Percentiles rank a stretch among this genome's conserved stretches.
Evolutionary conservation across 2,888 invertebrate species (phyloP).

Genomic region (Mechanitis mazaeus): DNA sequence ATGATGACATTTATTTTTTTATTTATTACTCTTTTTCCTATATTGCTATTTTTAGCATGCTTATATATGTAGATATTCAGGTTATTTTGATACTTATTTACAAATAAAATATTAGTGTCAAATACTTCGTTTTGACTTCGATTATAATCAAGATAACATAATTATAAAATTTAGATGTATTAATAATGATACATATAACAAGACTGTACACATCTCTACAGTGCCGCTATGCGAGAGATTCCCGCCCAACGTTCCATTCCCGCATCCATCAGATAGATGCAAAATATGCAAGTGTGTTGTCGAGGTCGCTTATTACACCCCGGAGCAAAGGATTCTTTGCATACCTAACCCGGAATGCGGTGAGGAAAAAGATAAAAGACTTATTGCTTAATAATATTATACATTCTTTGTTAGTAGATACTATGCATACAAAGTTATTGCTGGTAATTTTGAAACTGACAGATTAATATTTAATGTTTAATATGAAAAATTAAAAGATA

Average conservation of each 20-base stretch:
- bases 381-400: not conserved
- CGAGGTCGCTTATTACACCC: slow-evolving; percentile 24
- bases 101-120: too few species aligned
- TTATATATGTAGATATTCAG: too few species aligned
- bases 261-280: slow-evolving; percentile 50
- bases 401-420: slow-evolving; percentile 1
- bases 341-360: slow-evolving; percentile 43
- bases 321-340: slow-evolving; percentile 44
- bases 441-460: too few species aligned
- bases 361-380: slow-evolving; percentile 29
- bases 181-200: too few species aligned
- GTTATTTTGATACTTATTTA: too few species aligned
- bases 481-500: too few species aligned
- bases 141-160: too few species aligned
- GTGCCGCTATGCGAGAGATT: slow-evolving; percentile 48
- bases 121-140: too few species aligned
- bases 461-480: too few species aligned
- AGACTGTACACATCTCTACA: slow-evolving; percentile 26
- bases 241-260: slow-evolving; percentile 47
- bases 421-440: too few species aligned
- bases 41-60: too few species aligned
- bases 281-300: slow-evolving; percentile 46
- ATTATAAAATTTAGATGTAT: too few species aligned
- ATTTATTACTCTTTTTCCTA: not conserved
- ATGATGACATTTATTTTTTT: not conserved